Base-by-base conservation (phyloP, 37 sponge, comb jelly and placozoan species). In the Mnemiopsis leidyi region DNA sequence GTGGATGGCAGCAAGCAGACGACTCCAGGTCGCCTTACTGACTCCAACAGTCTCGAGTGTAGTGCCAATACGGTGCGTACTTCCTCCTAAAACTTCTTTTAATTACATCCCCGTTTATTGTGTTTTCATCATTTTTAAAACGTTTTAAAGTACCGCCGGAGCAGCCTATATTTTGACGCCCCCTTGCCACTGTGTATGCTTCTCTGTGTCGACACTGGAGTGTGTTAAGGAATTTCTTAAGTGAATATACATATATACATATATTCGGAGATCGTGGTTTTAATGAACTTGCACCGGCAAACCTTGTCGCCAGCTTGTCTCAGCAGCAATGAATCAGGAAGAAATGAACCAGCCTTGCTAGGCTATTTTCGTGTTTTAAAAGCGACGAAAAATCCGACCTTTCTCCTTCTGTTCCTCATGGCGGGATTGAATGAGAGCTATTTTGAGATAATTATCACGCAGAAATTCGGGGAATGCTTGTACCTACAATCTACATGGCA, bases 1-100 rank as follows among this genome's bases (percentile, higher is more conserved):
- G 25, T 85, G 1, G 90, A 85, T 26, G 90, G 90, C 5, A 85
- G 7, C n/a, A 85, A 85, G 48, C 90, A 85, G 16, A 85, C 61
- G 25, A 85, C 90, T 39, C 20, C 29, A 25, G 90, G 90, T 39
- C 23, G n/a, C 26, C 26, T 31, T 13, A 26, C 23, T 5, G 90
- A 40, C 24, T 85, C 90, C 21, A 40, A 85, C 90, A 23, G 23
- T 18, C 40, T 85, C 48, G 40, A 38, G 28, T 85, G 90, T 39
- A 18, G 23, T 5, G 48, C 90, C 61, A 38, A 40, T 25, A 85
- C 40, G 48, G 90, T 85, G n/a, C 32, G 61, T 85, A n/a, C n/a
- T n/a, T n/a, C n/a, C n/a, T n/a, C n/a, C n/a, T n/a, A n/a, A n/a
- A n/a, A n/a, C n/a, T n/a, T n/a, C n/a, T n/a, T n/a, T n/a, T n/a